Percentiles rank a stretch among this genome's conserved stretches.
These are phyloP conservation scores for Heloderma charlesbogerti DNA, from an alignment of 2,113 vertebrate species.

Conservation along the genomic window DNA sequence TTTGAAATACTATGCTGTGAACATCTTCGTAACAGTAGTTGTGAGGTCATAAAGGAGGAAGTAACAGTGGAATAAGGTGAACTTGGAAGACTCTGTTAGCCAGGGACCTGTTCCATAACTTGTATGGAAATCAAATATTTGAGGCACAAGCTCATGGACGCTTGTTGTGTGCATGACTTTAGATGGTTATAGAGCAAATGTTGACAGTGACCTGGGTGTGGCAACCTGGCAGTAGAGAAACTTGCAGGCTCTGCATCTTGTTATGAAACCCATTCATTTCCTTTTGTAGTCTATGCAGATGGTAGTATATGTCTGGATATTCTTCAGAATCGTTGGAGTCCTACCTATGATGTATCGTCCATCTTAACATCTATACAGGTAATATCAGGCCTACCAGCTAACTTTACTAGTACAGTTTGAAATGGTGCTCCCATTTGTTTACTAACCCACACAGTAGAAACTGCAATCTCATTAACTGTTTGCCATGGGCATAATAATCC, in stretches of 20 bases:
- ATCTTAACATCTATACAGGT: conserved; percentile 99
- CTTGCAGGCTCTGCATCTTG: neutral
- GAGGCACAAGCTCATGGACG: neutral
- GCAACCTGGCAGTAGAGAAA: neutral
- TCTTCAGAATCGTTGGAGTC: conserved; percentile 99
- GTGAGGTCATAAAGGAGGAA: neutral
- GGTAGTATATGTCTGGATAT: conserved; percentile 99
- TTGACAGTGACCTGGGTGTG: neutral
- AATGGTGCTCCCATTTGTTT: neutral
- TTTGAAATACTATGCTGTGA: neutral
- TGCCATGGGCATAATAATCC: neutral
- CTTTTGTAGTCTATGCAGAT: conserved; percentile 93
- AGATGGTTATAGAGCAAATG: neutral
- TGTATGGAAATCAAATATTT: neutral
- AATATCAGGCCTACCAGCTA: conserved; percentile 41
- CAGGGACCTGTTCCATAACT: neutral
- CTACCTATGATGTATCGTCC: conserved; percentile 98
- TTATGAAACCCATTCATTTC: neutral
- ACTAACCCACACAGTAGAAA: neutral
- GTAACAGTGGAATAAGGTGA: neutral
- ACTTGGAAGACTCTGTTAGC: neutral
- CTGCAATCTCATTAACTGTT: neutral
- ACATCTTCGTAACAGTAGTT: neutral
- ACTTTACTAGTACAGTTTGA: neutral
- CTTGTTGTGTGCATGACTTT: neutral